Percentiles rank a stretch among this genome's conserved stretches.
Conservation (phyloP, 2,797 vertebrate species). For the Sparidentex hasta region DNA sequence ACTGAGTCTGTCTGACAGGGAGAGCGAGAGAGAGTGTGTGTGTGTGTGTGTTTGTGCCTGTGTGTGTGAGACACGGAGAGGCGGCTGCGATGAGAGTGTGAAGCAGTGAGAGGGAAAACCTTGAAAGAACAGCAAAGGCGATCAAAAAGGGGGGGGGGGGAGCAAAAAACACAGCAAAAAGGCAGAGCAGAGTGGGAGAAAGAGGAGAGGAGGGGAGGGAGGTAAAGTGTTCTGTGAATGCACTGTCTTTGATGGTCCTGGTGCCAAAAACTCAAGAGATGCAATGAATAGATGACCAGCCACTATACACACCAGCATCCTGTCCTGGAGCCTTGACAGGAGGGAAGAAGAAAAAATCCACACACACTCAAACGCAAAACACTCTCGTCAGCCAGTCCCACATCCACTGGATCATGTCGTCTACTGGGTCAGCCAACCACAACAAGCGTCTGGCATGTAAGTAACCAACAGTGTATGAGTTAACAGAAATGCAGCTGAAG, state of each 20-base stretch:
- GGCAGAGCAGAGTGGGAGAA: conserved; percentile 46
- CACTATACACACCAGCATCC: conserved; percentile 63
- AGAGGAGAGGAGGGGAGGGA: conserved; percentile 9
- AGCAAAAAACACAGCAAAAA: conserved; percentile 56
- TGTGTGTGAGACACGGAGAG: conserved; percentile 49
- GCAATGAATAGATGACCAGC: conserved; percentile 71
- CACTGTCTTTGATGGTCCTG: conserved; percentile 27
- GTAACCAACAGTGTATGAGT: conserved; percentile 51
- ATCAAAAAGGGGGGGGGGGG: conserved; percentile 55
- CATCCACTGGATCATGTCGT: conserved; percentile 78
- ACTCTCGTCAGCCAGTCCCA: conserved; percentile 38
- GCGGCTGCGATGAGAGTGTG: conserved; percentile 71
- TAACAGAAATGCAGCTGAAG: conserved; percentile 14
- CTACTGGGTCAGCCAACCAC: conserved; percentile 79
- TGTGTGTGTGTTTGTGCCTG: conserved; percentile 38
- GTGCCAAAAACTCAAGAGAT: conserved; percentile 53
- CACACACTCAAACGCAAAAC: conserved; percentile 48
- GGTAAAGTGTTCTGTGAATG: conserved; percentile 36
- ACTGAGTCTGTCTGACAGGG: conserved; percentile 64
- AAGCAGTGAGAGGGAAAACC: conserved; percentile 74
- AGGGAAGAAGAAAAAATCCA: conserved; percentile 43
- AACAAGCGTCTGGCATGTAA: conserved; percentile 82
- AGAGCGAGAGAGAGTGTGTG: conserved; percentile 30
- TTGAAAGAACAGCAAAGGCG: conserved; percentile 69
- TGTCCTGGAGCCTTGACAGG: conserved; percentile 75